Conservation (phyloP, 2,888 invertebrate species). For the Tiphia femorata region DNA sequence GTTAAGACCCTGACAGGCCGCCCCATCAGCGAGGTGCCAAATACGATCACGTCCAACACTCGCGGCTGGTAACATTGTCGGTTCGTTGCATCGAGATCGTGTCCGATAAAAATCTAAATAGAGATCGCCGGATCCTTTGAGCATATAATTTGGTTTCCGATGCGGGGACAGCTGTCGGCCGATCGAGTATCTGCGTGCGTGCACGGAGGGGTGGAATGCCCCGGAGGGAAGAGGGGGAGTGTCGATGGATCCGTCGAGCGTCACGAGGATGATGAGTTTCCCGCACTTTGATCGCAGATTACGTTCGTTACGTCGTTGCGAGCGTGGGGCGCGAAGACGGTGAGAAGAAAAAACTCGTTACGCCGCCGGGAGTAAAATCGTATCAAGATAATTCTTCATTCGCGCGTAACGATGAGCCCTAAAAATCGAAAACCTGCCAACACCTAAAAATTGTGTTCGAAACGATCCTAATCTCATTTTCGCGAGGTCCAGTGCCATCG, state of each 20-base stretch:
- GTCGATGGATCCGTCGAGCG: conserved; percentile 31
- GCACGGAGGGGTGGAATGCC: conserved; percentile 13
- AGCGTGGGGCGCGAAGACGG: conserved; percentile 24
- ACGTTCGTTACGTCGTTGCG: conserved; percentile 37
- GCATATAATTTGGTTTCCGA: conserved; percentile 67
- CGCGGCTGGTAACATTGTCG: conserved; percentile 29
- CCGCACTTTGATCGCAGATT: conserved; percentile 63
- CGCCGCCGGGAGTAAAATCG: conserved; percentile 31
- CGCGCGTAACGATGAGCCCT: no score
- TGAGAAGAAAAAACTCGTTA: conserved; percentile 45
- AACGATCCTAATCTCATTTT: no score
- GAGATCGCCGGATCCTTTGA: conserved; percentile 66
- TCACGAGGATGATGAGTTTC: conserved; percentile 48
- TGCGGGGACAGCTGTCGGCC: conserved; percentile 66
- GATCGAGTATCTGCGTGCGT: conserved; percentile 38
- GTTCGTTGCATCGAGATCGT: conserved; percentile 44
- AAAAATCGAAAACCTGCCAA: no score
- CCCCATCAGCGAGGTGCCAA: no score
- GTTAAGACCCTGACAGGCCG: no score
- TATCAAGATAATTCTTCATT: no score
- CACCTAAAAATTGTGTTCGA: no score
- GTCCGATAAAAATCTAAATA: conserved; percentile 66
- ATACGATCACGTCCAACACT: conserved; percentile 27
- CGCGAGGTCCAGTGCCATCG: no score
- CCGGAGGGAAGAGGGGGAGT: conserved; percentile 14